Percentiles rank a stretch among this genome's conserved stretches.
phyloP scores from a whole-genome alignment of 2,113 vertebrate species.

The Grantiella picta region DNA sequence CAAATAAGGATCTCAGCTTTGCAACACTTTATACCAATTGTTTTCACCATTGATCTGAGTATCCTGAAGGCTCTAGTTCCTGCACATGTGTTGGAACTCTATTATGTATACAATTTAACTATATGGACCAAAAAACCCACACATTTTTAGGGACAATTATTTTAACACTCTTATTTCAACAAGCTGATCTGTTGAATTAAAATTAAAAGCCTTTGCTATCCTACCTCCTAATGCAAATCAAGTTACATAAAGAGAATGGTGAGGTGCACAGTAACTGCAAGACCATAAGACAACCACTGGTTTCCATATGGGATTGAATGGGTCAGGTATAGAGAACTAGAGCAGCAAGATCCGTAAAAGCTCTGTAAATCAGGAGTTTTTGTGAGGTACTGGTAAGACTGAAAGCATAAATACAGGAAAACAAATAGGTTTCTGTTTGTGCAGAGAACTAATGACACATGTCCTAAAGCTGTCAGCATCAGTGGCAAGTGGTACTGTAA shows the following conservation, averaged over 20 bases:
- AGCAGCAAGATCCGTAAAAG: not conserved
- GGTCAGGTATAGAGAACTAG: not conserved
- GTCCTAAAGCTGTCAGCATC: constrained; percentile 5
- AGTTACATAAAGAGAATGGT: not conserved
- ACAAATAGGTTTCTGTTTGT: not conserved
- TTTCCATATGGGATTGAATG: not conserved
- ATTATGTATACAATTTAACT: not conserved
- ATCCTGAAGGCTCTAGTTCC: not conserved
- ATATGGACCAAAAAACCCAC: not conserved
- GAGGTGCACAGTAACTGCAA: not conserved
- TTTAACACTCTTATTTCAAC: not conserved
- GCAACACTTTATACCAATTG: not conserved
- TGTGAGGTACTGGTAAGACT: not conserved
- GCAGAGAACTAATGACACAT: not conserved
- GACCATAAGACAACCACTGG: not conserved
- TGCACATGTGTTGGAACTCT: not conserved
- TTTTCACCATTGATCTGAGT: not conserved
- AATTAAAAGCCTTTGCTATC: not conserved
- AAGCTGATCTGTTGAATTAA: not conserved
- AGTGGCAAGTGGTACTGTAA: not conserved
- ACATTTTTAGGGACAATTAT: not conserved
- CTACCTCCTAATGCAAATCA: not conserved
- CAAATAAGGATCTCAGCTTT: not conserved
- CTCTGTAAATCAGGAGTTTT: not conserved
- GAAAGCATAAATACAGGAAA: not conserved